Percentiles rank a stretch among this genome's conserved stretches.
phyloP scores from a whole-genome alignment of 2,888 invertebrate genomes.

The Entomobrya multifasciata region DNA sequence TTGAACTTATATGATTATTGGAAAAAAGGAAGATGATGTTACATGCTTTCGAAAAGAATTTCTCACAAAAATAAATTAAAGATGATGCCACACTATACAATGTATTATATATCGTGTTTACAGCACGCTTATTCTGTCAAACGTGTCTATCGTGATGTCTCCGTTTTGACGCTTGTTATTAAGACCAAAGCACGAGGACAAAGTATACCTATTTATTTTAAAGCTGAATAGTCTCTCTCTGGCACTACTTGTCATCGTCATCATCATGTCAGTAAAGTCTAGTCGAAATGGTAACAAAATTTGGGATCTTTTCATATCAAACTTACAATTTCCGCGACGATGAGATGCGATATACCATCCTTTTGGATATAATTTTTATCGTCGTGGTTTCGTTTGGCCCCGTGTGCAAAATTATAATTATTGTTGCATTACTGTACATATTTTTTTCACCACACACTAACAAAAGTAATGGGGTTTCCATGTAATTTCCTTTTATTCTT shows the following conservation, averaged over 20 bases:
- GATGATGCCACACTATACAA: neutral
- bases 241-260: no score
- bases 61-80: no score
- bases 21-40: neutral
- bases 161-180: constrained; percentile 39
- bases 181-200: neutral
- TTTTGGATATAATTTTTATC: constrained; percentile 3
- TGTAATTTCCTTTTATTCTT: constrained; percentile 23
- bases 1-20: neutral
- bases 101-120: constrained; percentile 13
- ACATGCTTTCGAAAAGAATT: no score
- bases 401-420: constrained; percentile 22
- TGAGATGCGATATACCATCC: no score
- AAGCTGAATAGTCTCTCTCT: no score
- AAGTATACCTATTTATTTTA: no score
- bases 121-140: constrained; percentile 65
- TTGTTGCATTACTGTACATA: neutral
- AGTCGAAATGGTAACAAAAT: no score
- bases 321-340: no score
- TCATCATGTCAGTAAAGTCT: no score
- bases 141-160: constrained; percentile 69
- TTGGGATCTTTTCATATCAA: no score
- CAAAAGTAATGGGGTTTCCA: constrained; percentile 36
- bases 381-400: no score
- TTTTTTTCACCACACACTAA: neutral